Evolutionary conservation across 2,888 invertebrate genomes (phyloP).

Genomic region (Elmis aenea): DNA sequence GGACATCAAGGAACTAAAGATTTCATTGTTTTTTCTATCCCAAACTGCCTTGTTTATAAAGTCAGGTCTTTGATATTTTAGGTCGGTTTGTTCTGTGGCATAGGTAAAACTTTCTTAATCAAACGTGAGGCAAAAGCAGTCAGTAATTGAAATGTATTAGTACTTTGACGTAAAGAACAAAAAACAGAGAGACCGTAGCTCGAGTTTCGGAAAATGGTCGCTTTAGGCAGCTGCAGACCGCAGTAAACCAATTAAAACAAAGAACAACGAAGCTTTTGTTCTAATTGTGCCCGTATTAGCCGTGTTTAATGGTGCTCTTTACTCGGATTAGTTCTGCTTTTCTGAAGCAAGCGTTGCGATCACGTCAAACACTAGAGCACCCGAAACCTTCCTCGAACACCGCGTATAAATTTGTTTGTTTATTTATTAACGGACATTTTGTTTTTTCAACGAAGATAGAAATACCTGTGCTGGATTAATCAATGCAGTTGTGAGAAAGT

Average conservation of each 20-base stretch:
- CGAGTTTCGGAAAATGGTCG: constrained; percentile 31
- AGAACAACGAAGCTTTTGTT: constrained; percentile 34
- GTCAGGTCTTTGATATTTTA: no score
- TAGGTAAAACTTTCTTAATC: constrained; percentile 13
- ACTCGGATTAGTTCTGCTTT: constrained; percentile 28
- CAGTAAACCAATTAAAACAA: constrained; percentile 38
- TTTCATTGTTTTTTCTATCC: no score
- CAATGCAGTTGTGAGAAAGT: no score
- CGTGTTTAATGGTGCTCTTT: constrained; percentile 31
- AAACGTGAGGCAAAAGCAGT: constrained; percentile 14
- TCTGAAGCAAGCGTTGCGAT: constrained; percentile 12
- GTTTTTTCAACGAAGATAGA: no score
- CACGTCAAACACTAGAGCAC: constrained; percentile 3
- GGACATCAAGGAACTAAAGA: no score
- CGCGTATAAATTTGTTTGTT: no score
- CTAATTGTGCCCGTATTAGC: constrained; percentile 35
- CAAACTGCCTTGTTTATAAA: no score
- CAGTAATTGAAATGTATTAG: constrained; percentile 36
- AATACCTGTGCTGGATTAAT: no score
- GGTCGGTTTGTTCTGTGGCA: no score
- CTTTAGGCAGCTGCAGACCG: constrained; percentile 31
- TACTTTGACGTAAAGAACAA: constrained; percentile 24
- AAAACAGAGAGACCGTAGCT: constrained; percentile 25
- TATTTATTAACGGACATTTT: no score
- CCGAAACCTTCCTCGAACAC: no score